A percentile compares a stretch with the other conserved stretches of the same genome.
phyloP scores from a whole-genome alignment of 1,140 invertebrate species.

The Drosophila bocki region DNA sequence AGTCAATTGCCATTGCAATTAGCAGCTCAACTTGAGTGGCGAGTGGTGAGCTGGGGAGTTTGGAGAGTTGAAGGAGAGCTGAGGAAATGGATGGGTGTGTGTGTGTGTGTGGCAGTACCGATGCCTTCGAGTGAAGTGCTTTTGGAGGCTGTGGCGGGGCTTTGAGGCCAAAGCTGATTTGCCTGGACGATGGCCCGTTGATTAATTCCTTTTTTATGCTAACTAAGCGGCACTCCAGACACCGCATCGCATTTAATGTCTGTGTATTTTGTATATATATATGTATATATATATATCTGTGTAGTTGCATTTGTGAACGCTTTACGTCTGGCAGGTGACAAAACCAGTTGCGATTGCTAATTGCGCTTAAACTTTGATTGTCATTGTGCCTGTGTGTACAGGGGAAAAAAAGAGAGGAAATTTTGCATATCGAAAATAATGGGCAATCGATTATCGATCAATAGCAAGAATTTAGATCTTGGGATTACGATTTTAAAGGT shows the following conservation, averaged over 20 bases:
- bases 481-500: background rate
- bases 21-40: conserved; percentile 78
- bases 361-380: conserved; percentile 57
- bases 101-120: conserved; percentile 7
- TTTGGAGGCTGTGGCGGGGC: conserved; percentile 22
- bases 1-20: conserved; percentile 73
- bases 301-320: background rate
- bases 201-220: conserved; percentile 78
- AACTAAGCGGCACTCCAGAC: conserved; percentile 61
- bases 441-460: background rate
- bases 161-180: conserved; percentile 52
- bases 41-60: conserved; percentile 11
- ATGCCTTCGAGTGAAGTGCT: conserved; percentile 26
- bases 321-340: conserved; percentile 64
- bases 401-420: background rate
- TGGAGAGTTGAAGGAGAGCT: background rate
- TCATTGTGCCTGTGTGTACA: conserved; percentile 41
- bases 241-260: conserved; percentile 6
- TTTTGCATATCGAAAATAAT: background rate
- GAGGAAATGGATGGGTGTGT: conserved; percentile 1
- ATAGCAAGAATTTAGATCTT: background rate
- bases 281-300: background rate
- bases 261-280: background rate
- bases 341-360: conserved; percentile 76
- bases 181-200: conserved; percentile 53